Percentiles rank a stretch among this genome's conserved stretches.
phyloP scores from a whole-genome alignment of 2,797 vertebrate species.

The Melanotaenia trifasciata region DNA sequence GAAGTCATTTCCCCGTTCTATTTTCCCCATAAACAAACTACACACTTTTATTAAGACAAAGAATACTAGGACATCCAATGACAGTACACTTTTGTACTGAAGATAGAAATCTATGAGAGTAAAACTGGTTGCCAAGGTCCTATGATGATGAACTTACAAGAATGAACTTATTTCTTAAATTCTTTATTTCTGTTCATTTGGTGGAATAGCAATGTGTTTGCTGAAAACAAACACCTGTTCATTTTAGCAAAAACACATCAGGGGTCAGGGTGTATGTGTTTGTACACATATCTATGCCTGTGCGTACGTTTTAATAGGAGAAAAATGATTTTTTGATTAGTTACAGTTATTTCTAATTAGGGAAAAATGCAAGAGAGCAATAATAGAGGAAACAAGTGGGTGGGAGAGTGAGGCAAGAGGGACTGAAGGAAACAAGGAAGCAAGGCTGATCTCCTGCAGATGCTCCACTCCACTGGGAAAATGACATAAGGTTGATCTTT shows the following conservation, averaged over 20 bases:
- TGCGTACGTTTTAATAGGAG: conserved; percentile 9
- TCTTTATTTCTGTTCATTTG: neutral
- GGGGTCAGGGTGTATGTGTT: conserved; percentile 4
- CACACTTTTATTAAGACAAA: neutral
- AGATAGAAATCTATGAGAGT: neutral
- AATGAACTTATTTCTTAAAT: neutral
- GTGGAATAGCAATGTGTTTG: conserved; percentile 35
- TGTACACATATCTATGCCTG: neutral
- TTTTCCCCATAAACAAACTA: conserved; percentile 21
- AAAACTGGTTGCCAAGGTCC: neutral
- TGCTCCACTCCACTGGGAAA: conserved; percentile 63
- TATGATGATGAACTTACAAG: neutral
- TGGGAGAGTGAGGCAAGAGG: conserved; percentile 42
- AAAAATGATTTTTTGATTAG: conserved; percentile 23
- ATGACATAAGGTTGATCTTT: conserved; percentile 57
- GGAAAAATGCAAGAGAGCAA: conserved; percentile 43
- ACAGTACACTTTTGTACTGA: neutral
- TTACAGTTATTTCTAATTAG: conserved; percentile 47
- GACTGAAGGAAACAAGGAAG: conserved; percentile 33
- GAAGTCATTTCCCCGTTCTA: neutral
- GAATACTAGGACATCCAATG: neutral
- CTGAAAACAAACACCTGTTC: conserved; percentile 69
- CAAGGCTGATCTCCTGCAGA: conserved; percentile 70
- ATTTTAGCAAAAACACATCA: conserved; percentile 48
- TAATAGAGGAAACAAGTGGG: conserved; percentile 37